Base-by-base conservation (phyloP, 2,888 invertebrate species). In the Agrotis segetum region DNA sequence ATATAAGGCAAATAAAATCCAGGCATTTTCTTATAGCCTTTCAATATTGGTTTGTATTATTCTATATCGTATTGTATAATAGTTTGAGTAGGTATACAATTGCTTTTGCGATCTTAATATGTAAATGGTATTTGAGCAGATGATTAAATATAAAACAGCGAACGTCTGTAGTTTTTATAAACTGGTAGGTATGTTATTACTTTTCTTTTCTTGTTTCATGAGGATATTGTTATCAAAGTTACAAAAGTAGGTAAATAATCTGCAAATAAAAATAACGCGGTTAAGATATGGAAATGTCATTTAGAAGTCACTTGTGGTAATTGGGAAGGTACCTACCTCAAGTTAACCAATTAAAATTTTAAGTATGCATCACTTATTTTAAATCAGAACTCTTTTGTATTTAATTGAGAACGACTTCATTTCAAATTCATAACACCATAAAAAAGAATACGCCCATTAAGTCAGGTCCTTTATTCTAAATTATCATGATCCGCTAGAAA, bases 401-500 rank as follows among this genome's bases (percentile, higher is more conserved):
- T 67, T 50, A 14, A 58, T 52, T 7, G 19, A 14, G 1, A 16
- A 0, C 4, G 7, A 47, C 59, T 73, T 59, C 13, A 67, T 67
- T 59, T 29, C 5, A 9, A 73, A 66, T 72, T 66, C 73, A 72
- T 72, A 73, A 59, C 19, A 3, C 7, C 19, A 59, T 40, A 59
- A 53, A 77, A 40, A 68, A 74, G 66, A 55, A 21, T 47, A 44
- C n/a, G 14, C 34, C 58, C 9, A 65, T 71, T 58, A 79, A 66
- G 52, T 6, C 6, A 24, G 19, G 52, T 63, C 58, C 40, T 79
- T 77, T 68, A 68, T 74, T 68, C 64, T 16, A 52, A 76, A 78
- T 80, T 71, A 80, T 74, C 70, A 44, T 71, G 67, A 82, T 59
- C 55, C 71, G 40, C 66, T 67, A 69, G 56, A 60, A 79, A 82